phyloP scores from a whole-genome alignment of 2,113 vertebrate species.

The Eidolon helvum region DNA sequence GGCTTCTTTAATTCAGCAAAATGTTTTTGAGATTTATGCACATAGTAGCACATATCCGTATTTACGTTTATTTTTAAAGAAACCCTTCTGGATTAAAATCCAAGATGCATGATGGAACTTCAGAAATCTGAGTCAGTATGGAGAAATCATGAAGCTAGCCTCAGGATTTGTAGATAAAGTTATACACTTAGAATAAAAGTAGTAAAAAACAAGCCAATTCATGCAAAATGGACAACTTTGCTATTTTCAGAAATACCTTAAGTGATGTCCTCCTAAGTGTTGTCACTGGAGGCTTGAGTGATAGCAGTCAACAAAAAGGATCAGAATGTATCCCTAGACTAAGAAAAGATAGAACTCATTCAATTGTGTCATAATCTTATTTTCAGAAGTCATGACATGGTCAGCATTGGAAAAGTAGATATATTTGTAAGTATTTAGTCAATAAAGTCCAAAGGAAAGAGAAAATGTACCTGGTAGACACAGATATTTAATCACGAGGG shows the following conservation, averaged over 20 bases:
- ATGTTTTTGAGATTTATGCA: background rate
- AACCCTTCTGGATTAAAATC: background rate
- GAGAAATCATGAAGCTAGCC: background rate
- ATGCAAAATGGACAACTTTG: background rate
- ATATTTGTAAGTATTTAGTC: slow-evolving; percentile 32
- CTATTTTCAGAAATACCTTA: background rate
- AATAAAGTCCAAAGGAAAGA: background rate
- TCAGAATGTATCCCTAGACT: background rate
- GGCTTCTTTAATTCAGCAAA: background rate
- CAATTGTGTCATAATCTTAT: background rate
- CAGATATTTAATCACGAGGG: slow-evolving; percentile 22
- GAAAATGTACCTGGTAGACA: background rate
- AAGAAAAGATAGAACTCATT: background rate
- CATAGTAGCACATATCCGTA: background rate
- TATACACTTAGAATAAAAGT: background rate
- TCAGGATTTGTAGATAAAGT: background rate
- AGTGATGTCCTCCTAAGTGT: background rate
- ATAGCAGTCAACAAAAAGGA: background rate
- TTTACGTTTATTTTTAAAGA: background rate
- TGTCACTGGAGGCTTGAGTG: background rate
- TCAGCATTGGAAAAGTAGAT: background rate
- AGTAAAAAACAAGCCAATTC: background rate
- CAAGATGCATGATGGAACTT: background rate
- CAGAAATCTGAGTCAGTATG: background rate
- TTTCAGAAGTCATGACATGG: slow-evolving; percentile 22